A percentile compares a stretch with the other conserved stretches of the same genome.
phyloP scores from a whole-genome alignment of 2,888 invertebrate genomes.

The Elgonia sp. region DNA sequence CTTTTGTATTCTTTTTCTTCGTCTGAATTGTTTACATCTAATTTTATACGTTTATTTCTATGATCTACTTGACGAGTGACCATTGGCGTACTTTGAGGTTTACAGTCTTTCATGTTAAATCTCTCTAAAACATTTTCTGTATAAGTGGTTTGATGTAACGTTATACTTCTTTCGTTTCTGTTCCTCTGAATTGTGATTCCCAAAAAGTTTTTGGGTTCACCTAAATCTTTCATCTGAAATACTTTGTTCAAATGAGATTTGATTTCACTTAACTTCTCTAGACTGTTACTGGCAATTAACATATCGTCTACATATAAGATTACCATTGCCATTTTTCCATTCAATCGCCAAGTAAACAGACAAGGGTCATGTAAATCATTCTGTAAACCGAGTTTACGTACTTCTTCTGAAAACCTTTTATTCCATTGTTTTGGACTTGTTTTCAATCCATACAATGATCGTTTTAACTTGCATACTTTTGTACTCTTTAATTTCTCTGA shows the following conservation, averaged over 20 bases:
- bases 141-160: neutral
- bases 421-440: slow-evolving; percentile 13
- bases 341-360: slow-evolving; percentile 60
- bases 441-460: slow-evolving; percentile 2
- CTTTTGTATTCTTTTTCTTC: too few species aligned
- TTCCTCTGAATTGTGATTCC: too few species aligned
- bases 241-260: too few species aligned
- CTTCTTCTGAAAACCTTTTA: slow-evolving; percentile 60
- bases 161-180: neutral
- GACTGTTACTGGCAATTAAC: slow-evolving; percentile 18
- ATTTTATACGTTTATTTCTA: slow-evolving; percentile 4
- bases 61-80: slow-evolving; percentile 47
- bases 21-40: too few species aligned
- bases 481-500: slow-evolving; percentile 54
- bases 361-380: slow-evolving; percentile 74
- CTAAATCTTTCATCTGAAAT: too few species aligned
- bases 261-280: too few species aligned
- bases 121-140: slow-evolving; percentile 11
- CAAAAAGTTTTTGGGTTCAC: too few species aligned
- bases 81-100: slow-evolving; percentile 68
- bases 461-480: slow-evolving; percentile 7
- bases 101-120: slow-evolving; percentile 3
- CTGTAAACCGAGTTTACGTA: slow-evolving; percentile 66
- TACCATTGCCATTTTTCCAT: slow-evolving; percentile 62
- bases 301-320: slow-evolving; percentile 76